phyloP scores from a whole-genome alignment of 2,797 vertebrate species.

The Acrossocheilus fasciatus region DNA sequence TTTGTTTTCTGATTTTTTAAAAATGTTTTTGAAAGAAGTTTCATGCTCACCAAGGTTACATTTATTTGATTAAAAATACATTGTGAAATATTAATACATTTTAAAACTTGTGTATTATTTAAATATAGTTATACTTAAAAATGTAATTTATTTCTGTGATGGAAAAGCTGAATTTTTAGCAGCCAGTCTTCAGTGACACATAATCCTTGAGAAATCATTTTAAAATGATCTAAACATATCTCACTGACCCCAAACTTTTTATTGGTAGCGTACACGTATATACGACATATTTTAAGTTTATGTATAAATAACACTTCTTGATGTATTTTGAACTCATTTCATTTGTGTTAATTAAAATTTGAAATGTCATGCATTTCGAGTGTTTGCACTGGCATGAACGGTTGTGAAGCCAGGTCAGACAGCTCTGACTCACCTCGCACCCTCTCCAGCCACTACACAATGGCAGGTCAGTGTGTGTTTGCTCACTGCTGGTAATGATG shows the following conservation, averaged over 20 bases:
- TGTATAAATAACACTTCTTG: not conserved
- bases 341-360: not conserved
- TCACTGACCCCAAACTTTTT: not conserved
- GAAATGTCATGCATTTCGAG: slow-evolving; percentile 3
- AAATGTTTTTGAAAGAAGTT: not conserved
- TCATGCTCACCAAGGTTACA: not conserved
- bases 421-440: slow-evolving; percentile 33
- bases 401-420: slow-evolving; percentile 12
- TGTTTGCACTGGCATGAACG: not conserved
- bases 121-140: not conserved
- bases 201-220: not conserved
- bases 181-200: not conserved
- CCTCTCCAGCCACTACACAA: slow-evolving; percentile 23
- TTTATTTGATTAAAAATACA: not conserved
- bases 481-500: slow-evolving; percentile 58
- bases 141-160: not conserved
- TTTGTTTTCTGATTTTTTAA: no score
- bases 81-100: not conserved
- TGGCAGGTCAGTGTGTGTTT: slow-evolving; percentile 57
- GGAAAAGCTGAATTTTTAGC: not conserved
- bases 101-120: not conserved
- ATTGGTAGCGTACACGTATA: not conserved
- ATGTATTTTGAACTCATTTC: not conserved
- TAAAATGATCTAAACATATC: not conserved
- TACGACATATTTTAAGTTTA: not conserved